Conservation (phyloP, 1,140 invertebrate genomes). For the Pseudomyrmex cubaensis region DNA sequence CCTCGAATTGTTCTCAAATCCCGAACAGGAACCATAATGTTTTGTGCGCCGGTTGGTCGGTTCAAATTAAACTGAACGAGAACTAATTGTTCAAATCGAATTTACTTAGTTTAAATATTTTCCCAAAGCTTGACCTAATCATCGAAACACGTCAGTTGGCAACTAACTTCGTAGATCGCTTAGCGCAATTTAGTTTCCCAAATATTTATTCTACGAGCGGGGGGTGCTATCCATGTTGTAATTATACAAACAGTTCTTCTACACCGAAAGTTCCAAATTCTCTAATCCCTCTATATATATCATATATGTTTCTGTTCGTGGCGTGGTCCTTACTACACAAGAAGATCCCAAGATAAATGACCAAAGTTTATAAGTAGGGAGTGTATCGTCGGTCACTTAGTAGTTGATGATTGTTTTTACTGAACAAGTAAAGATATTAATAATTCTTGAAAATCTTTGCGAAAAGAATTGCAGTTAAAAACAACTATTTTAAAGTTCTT, state of each 20-base stretch:
- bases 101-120: slow-evolving; percentile 8
- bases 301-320: neutral
- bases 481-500: too few relatives aligned
- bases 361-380: too few relatives aligned
- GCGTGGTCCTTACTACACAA: neutral
- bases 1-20: too few relatives aligned
- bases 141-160: neutral
- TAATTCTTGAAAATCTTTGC: slow-evolving; percentile 1
- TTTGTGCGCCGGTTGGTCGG: neutral
- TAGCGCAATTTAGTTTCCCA: neutral
- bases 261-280: neutral
- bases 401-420: neutral
- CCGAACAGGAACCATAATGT: neutral
- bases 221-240: neutral
- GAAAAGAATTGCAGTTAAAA: too few relatives aligned
- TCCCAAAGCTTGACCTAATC: neutral
- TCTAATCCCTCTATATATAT: neutral
- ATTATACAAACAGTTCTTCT: neutral
- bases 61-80: neutral
- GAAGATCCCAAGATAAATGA: neutral
- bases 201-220: slow-evolving; percentile 1
- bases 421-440: neutral
- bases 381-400: neutral
- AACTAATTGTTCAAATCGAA: slow-evolving; percentile 11
- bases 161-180: slow-evolving; percentile 3